phyloP scores from a whole-genome alignment of 2,888 invertebrate species.

The Allygus modestus region DNA sequence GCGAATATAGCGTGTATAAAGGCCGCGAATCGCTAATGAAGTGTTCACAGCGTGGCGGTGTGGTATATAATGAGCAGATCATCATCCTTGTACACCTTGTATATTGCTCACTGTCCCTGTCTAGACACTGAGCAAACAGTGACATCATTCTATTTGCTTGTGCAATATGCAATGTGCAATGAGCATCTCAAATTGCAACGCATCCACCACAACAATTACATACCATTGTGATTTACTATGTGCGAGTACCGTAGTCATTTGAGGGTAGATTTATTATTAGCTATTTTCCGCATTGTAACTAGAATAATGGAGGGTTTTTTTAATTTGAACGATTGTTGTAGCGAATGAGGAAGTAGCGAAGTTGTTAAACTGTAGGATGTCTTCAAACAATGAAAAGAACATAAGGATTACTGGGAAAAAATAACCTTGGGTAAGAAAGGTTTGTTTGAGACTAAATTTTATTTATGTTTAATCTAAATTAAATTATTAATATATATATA shows the following conservation, averaged over 20 bases:
- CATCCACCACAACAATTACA: not conserved
- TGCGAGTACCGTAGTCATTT: not conserved
- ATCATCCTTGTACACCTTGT: not conserved
- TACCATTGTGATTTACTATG: conserved; percentile 10
- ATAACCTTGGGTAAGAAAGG: too few relatives aligned
- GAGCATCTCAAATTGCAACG: not conserved
- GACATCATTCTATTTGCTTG: conserved; percentile 7
- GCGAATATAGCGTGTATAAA: conserved; percentile 1
- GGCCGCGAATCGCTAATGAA: conserved; percentile 3
- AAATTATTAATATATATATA: too few relatives aligned
- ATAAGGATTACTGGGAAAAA: too few relatives aligned
- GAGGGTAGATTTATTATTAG: not conserved
- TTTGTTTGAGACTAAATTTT: too few relatives aligned
- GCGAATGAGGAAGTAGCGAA: too few relatives aligned
- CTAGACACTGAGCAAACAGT: conserved; percentile 39
- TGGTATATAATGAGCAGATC: conserved; percentile 2
- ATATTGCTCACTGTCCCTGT: conserved; percentile 6
- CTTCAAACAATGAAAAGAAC: too few relatives aligned
- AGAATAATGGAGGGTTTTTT: not conserved
- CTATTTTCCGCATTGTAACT: not conserved
- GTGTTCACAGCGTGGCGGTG: not conserved
- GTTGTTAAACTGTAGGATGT: too few relatives aligned
- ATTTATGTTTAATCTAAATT: too few relatives aligned
- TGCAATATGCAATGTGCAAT: not conserved
- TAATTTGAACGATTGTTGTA: not conserved